Evolutionary conservation across 1,140 invertebrate genomes (phyloP).

Genomic region (Bilobella aurantiaca): DNA sequence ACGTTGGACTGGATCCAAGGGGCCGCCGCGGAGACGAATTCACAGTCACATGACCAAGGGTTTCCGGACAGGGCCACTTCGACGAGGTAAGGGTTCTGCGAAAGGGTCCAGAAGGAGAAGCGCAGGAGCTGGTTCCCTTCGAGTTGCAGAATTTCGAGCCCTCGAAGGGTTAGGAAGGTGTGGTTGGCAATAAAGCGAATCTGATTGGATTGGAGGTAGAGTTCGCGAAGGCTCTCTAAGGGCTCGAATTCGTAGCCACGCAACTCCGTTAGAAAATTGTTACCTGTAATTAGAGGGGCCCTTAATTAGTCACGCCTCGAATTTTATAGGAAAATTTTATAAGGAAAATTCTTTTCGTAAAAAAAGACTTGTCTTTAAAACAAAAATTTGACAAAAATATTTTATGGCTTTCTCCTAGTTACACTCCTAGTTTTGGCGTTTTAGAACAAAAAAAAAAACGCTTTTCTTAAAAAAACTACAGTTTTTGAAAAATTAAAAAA

Average conservation of each 20-base stretch:
- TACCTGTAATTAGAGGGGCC: conserved; percentile 77
- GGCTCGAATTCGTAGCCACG: conserved; percentile 72
- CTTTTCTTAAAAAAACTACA: no score
- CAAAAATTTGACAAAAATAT: no score
- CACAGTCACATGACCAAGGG: conserved; percentile 44
- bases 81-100: conserved; percentile 39
- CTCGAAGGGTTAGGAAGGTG: conserved; percentile 67
- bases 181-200: conserved; percentile 72
- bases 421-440: no score
- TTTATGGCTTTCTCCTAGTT: no score
- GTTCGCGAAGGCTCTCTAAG: conserved; percentile 64
- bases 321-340: no score
- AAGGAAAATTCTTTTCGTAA: no score
- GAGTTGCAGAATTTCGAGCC: conserved; percentile 68
- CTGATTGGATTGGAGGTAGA: conserved; percentile 78
- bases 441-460: no score
- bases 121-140: conserved; percentile 72
- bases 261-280: conserved; percentile 67
- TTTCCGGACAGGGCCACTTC: conserved; percentile 40
- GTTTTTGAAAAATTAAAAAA: no score
- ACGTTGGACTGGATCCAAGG: conserved; percentile 45
- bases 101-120: conserved; percentile 50
- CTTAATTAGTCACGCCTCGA: no score
- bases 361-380: no score
- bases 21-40: conserved; percentile 38